Evolutionary conservation across 2,888 invertebrate genomes (phyloP).

Genomic region (Timandra comae): DNA sequence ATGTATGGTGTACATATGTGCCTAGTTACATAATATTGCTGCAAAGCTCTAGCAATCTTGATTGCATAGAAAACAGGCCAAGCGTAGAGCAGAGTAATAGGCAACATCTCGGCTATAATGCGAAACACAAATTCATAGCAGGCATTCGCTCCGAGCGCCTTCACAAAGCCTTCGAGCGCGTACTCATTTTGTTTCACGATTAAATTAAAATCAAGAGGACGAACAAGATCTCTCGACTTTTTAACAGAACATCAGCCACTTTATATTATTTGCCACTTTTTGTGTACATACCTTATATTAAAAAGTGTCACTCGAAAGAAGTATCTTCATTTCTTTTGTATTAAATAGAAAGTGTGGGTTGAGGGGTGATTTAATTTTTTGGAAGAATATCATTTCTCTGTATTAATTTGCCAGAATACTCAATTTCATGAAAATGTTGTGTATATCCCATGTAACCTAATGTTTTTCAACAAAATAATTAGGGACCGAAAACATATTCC

Average conservation of each 20-base stretch:
- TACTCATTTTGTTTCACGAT: slow-evolving; percentile 29
- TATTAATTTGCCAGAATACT: too few relatives aligned
- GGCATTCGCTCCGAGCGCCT: slow-evolving; percentile 23
- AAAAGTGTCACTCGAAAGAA: neutral
- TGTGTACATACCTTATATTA: slow-evolving; percentile 9
- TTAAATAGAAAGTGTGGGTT: too few relatives aligned
- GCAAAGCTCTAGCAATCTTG: slow-evolving; percentile 4
- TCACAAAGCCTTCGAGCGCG: slow-evolving; percentile 23
- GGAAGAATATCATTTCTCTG: too few relatives aligned
- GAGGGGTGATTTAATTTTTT: too few relatives aligned
- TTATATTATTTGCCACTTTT: slow-evolving; percentile 23
- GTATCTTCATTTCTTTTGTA: neutral
- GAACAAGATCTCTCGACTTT: slow-evolving; percentile 4
- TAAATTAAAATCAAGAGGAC: slow-evolving; percentile 39
- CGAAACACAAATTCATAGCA: neutral
- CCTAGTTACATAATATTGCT: too few relatives aligned
- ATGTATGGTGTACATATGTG: too few relatives aligned
- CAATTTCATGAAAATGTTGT: too few relatives aligned
- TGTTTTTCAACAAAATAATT: too few relatives aligned
- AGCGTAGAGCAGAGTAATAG: slow-evolving; percentile 1
- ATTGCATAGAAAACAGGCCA: slow-evolving; percentile 7
- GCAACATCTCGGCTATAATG: too few relatives aligned
- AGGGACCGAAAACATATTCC: too few relatives aligned
- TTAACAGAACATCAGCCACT: slow-evolving; percentile 4
- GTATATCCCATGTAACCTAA: too few relatives aligned